These are phyloP conservation scores for Amblyteles armatorius DNA, from an alignment of 2,888 invertebrate species.

Conservation along the genomic window DNA sequence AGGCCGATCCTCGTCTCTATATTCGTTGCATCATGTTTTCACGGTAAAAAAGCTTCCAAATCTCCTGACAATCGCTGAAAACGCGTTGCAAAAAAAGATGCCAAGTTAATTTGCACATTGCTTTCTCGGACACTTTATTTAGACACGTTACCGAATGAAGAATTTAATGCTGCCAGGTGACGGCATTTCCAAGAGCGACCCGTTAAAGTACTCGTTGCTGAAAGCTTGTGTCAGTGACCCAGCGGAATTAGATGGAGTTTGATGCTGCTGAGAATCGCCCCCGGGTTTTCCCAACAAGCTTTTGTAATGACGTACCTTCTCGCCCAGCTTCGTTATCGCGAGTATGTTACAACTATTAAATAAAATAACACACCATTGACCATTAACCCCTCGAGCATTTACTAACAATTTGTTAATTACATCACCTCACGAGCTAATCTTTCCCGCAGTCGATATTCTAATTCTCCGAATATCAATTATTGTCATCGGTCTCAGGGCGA, in stretches of 20 bases:
- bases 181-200: background rate
- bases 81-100: too few relatives aligned
- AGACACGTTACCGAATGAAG: too few relatives aligned
- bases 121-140: too few relatives aligned
- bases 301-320: conserved; percentile 9
- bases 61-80: too few relatives aligned
- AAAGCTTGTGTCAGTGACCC: background rate
- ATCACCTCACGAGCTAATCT: background rate
- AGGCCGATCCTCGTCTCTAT: too few relatives aligned
- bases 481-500: too few relatives aligned
- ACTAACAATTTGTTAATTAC: background rate
- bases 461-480: background rate
- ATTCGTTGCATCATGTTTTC: too few relatives aligned
- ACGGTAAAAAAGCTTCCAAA: too few relatives aligned
- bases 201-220: too few relatives aligned
- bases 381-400: background rate
- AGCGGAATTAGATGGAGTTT: conserved; percentile 3
- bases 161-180: background rate
- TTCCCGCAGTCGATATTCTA: background rate
- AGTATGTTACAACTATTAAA: background rate
- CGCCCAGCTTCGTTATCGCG: background rate
- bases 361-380: background rate
- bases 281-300: conserved; percentile 21
- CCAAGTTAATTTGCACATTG: too few relatives aligned
- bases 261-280: conserved; percentile 15